Evolutionary conservation across 2,797 vertebrate genomes (phyloP).

Genomic region (Leptodactylus fallax): DNA sequence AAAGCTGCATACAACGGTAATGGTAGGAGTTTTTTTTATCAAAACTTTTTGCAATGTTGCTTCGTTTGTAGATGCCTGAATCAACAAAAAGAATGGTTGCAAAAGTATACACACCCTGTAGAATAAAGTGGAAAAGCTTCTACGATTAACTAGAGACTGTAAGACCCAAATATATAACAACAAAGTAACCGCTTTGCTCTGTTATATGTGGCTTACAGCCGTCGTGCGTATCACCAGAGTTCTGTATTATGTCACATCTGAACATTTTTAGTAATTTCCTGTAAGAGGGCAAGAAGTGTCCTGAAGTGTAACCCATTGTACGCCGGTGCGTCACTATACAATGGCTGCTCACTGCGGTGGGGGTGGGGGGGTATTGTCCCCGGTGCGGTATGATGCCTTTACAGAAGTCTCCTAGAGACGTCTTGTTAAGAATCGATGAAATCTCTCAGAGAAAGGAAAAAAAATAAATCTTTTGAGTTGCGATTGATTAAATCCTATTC

Average conservation of each 20-base stretch:
- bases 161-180: too few relatives aligned
- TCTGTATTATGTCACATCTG: too few relatives aligned
- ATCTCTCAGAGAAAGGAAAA: constrained; percentile 2
- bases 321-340: background rate
- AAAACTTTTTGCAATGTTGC: background rate
- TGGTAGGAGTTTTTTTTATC: background rate
- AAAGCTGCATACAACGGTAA: background rate
- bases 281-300: background rate
- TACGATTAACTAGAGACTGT: too few relatives aligned
- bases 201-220: too few relatives aligned
- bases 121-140: too few relatives aligned
- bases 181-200: too few relatives aligned
- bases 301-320: background rate
- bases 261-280: background rate
- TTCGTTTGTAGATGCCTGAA: too few relatives aligned
- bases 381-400: background rate
- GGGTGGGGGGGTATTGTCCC: background rate
- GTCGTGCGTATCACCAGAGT: too few relatives aligned
- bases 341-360: background rate
- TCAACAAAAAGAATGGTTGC: too few relatives aligned
- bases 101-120: too few relatives aligned
- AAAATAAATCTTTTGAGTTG: constrained; percentile 23
- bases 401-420: background rate
- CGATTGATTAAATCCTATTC: constrained; percentile 32
- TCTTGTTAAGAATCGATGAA: constrained; percentile 35